These are phyloP conservation scores for Nomada flava DNA, from an alignment of 2,888 invertebrate species.

Conservation along the genomic window DNA sequence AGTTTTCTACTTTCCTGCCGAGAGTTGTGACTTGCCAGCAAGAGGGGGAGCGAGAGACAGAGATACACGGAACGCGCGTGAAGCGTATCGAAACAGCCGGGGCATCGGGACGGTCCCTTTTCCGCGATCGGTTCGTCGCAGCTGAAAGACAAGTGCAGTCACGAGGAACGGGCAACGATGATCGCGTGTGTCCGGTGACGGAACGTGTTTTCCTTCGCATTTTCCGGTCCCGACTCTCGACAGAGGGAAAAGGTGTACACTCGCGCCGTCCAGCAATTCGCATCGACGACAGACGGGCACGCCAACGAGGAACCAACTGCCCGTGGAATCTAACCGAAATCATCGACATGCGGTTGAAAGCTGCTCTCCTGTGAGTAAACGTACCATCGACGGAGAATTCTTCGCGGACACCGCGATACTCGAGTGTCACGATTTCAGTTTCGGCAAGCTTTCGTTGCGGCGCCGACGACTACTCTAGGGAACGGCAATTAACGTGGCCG, in stretches of 20 bases:
- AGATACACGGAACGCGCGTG: slow-evolving; percentile 29
- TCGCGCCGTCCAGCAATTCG: neutral
- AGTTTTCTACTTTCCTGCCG: neutral
- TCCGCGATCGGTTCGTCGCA: slow-evolving; percentile 19
- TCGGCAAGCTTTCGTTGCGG: neutral
- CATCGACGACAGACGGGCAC: no score
- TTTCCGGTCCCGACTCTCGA: slow-evolving; percentile 7
- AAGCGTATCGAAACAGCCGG: neutral
- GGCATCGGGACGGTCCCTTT: neutral
- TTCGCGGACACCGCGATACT: neutral
- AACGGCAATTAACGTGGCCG: neutral
- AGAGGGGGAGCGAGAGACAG: neutral
- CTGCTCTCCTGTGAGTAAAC: slow-evolving; percentile 79
- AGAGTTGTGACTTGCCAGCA: slow-evolving; percentile 23
- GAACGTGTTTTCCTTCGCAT: slow-evolving; percentile 46
- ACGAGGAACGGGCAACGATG: slow-evolving; percentile 64
- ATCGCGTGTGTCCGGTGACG: slow-evolving; percentile 74
- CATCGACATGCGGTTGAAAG: slow-evolving; percentile 81
- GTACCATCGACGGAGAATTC: neutral
- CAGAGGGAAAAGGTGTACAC: no score
- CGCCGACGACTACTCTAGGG: neutral
- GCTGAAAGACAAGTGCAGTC: slow-evolving; percentile 47
- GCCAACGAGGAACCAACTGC: no score
- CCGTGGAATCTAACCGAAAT: slow-evolving; percentile 65
- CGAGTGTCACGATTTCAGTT: slow-evolving; percentile 10